Evolutionary conservation across 2,113 vertebrate genomes (phyloP), one percentile per base, ranked within the genome.

Genomic region (Nicator chloris): DNA sequence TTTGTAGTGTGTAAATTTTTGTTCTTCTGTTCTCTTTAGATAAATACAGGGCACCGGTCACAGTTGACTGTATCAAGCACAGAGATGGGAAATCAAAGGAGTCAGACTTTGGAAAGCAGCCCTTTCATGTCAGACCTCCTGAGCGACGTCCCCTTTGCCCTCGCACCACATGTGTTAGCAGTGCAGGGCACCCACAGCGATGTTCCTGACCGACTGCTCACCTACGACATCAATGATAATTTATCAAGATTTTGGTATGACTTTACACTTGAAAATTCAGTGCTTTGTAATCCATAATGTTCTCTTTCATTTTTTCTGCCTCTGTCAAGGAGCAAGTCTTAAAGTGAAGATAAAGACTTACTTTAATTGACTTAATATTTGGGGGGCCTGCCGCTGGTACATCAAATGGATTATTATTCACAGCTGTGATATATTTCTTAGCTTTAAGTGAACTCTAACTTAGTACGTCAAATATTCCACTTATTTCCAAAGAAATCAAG

Each of bases 261-360:
- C 97, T 99, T 99, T 92, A 99, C 98, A 27, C 97, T 99, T 87
- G 99, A 99, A 96, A 99, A 99, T 96, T 99, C 99, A 8, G 99
- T 99, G 84, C 98, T 99, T 59, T 98, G 97, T 86, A 98, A 98
- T 54, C 96, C 92, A 0, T 99, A 98, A 97, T 73, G 21, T 79
- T 82, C 35, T 54, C 70, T 78, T 89, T 59, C n/a, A 13, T 33
- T 71, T 50, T 45, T 90, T 82, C 50, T 82, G 37, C 50, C 68
- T 86, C n/a, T 70, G 51, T 78, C 42, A 63, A 93, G 73, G 63
- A 94, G 44, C 6, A 37, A 78, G 75, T 92, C 93, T 88, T 83
- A 63, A 91, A 45, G 94, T 92, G 82, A 94, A 96, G 90, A 71
- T 42, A 39, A 56, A 76, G 78, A 70, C 37, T 56, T 51, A 27